Conservation (phyloP, 2,113 vertebrate genomes). For the Chloroceryle aenea region DNA sequence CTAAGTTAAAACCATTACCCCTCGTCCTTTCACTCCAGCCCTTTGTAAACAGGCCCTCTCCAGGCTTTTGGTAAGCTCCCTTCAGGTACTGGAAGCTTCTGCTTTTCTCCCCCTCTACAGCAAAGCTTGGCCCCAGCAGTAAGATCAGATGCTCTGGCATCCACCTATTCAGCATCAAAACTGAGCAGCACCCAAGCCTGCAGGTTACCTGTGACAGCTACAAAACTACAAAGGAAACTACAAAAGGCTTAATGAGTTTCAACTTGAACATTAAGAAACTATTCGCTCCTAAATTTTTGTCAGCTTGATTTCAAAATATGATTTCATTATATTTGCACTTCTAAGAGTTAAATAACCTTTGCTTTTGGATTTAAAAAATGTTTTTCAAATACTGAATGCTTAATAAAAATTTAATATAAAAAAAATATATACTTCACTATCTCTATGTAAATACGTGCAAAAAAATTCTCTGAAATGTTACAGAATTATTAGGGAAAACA, state of each 20-base stretch:
- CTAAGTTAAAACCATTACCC: too few relatives aligned
- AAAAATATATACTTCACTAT: not conserved
- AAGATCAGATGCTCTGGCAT: not conserved
- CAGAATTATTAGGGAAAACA: slow-evolving; percentile 29
- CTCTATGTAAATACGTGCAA: not conserved
- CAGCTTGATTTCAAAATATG: not conserved
- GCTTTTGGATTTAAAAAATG: not conserved
- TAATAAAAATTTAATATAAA: not conserved
- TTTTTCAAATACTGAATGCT: not conserved
- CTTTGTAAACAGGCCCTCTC: too few relatives aligned
- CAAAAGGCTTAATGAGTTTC: not conserved
- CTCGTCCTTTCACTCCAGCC: too few relatives aligned
- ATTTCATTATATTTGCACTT: not conserved
- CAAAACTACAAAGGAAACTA: not conserved
- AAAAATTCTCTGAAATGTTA: not conserved
- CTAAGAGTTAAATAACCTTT: not conserved
- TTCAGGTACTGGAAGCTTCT: not conserved
- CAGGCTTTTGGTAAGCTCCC: too few relatives aligned
- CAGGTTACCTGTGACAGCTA: not conserved
- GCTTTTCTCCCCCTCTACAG: not conserved
- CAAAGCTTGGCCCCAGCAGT: not conserved
- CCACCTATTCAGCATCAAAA: not conserved
- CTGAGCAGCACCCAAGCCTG: accelerated
- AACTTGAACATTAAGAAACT: not conserved
- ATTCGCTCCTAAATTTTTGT: not conserved